Conservation (phyloP, 2,113 vertebrate genomes). For the Oenanthe melanoleuca region DNA sequence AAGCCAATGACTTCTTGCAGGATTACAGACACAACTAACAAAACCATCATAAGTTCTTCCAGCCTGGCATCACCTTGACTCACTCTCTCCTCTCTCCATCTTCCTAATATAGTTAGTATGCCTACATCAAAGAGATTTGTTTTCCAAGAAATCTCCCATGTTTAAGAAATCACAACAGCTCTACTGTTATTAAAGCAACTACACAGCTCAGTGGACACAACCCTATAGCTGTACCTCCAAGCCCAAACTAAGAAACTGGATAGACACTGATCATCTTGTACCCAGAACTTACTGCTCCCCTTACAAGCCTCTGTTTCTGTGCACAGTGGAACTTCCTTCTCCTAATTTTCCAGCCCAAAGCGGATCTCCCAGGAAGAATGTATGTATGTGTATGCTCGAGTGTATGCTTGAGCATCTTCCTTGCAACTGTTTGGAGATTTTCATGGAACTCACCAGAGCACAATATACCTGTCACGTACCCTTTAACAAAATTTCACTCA, state of each 20-base stretch:
- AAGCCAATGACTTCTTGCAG: background rate
- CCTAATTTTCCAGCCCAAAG: background rate
- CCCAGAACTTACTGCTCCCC: background rate
- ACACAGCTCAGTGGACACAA: background rate
- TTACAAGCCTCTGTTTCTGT: background rate
- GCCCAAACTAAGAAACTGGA: background rate
- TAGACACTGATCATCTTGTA: background rate
- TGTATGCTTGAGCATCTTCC: background rate
- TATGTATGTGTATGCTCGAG: too few relatives aligned
- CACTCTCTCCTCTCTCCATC: background rate
- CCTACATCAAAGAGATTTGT: background rate
- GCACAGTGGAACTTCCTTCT: background rate
- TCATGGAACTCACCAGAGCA: background rate
- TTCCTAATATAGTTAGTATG: background rate
- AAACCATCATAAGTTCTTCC: background rate
- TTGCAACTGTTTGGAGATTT: background rate
- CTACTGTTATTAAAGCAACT: background rate
- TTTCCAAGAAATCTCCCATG: background rate
- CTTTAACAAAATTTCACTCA: background rate
- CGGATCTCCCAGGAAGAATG: background rate
- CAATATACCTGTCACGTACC: background rate
- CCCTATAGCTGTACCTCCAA: background rate
- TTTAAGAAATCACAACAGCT: background rate
- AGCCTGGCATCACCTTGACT: background rate
- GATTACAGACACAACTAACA: background rate